phyloP scores from a whole-genome alignment of 92 coral and sea anemone species.

The Desmophyllum pertusum region DNA sequence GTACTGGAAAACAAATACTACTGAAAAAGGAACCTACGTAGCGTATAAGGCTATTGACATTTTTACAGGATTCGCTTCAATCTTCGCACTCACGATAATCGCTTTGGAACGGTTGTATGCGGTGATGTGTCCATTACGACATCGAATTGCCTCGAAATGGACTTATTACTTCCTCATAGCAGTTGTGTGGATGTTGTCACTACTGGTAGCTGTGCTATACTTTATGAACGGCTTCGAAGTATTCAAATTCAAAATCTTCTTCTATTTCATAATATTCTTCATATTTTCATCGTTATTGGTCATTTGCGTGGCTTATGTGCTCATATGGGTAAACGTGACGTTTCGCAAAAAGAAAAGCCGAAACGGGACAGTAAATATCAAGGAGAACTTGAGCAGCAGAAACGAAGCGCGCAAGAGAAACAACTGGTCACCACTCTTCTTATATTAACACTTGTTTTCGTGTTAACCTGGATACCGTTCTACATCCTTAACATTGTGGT shows the following conservation, averaged over 20 bases:
- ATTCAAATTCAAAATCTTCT: slow-evolving; percentile 62
- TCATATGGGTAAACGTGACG: slow-evolving; percentile 74
- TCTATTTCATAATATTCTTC: slow-evolving; percentile 68
- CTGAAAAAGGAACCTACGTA: slow-evolving; percentile 32
- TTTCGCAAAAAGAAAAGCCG: background rate
- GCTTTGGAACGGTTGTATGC: slow-evolving; percentile 77
- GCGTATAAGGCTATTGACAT: slow-evolving; percentile 77
- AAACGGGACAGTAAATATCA: slow-evolving; percentile 6
- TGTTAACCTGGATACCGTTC: slow-evolving; percentile 84
- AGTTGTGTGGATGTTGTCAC: slow-evolving; percentile 73
- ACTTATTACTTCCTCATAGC: slow-evolving; percentile 62
- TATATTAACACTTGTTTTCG: slow-evolving; percentile 74
- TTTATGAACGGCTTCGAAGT: slow-evolving; percentile 67
- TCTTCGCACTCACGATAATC: slow-evolving; percentile 73
- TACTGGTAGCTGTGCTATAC: slow-evolving; percentile 60
- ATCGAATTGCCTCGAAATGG: slow-evolving; percentile 57
- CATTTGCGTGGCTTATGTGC: slow-evolving; percentile 72
- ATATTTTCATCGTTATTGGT: slow-evolving; percentile 65
- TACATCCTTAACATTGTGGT: slow-evolving; percentile 79
- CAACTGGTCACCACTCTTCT: slow-evolving; percentile 65
- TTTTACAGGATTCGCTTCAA: slow-evolving; percentile 81
- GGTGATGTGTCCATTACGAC: slow-evolving; percentile 72
- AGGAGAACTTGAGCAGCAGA: slow-evolving; percentile 9
- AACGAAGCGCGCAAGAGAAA: slow-evolving; percentile 48
- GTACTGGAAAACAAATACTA: slow-evolving; percentile 56